Base-by-base conservation (phyloP, 2,888 invertebrate species). In the Campaea margaritaria region DNA sequence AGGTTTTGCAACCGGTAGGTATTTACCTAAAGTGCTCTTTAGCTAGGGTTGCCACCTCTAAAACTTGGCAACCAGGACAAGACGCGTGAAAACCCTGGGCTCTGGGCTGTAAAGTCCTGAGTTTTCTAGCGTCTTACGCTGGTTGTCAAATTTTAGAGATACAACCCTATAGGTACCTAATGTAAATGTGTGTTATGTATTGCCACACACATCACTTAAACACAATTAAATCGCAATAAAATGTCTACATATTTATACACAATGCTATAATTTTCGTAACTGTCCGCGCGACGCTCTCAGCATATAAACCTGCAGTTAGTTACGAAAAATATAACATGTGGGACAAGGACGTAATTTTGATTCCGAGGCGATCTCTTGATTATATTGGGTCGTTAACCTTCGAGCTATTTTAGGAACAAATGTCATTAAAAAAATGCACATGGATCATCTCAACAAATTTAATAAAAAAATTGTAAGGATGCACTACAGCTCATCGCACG, bases 341-440 rank as follows among this genome's bases (percentile, higher is more conserved):
- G 76, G 60, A 72, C 82, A 77, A 81, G 82, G 82, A 65, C 65
- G 63, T 31, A 36, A 73, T 77, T 81, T 75, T 73, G 59, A 72
- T 68, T 73, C 54, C 55, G 34, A 41, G 31, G 46, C 31, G 34
- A 44, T 50, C 34, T 44, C 52, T 57, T 61, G 15, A 54, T 53
- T 55, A 15, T 51, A 47, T 56, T 58, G 48, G 53, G 57, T 50
- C 31, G 38, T 58, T 64, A 45, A 62, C 57, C 65, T 64, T 58
- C 46, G n/a, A 27, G 21, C 10, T 49, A 44, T 47, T 42, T 47
- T 34, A 31, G 15, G 11, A 15, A 10, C 10, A 10, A 12, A 5
- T n/a, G 12, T 4, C 12, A 31, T 31, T 1, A 7, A 31, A 31
- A 31, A 9, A 31, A 31, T 5, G 21, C 21, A 21, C 31, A 9